Evolutionary conservation across 2,888 invertebrate genomes (phyloP).

Genomic region (Ctena decussata): DNA sequence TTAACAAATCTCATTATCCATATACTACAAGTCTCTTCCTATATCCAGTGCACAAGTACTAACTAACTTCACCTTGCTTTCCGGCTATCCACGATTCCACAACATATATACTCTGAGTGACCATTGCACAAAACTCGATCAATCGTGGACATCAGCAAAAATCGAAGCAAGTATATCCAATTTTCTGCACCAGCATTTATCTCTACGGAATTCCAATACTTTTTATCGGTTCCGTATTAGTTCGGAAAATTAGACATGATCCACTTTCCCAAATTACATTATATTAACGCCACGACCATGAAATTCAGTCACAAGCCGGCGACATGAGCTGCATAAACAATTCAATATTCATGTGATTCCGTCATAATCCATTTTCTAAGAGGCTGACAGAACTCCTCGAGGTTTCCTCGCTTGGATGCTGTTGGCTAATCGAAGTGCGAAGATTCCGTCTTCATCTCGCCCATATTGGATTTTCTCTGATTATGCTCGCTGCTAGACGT

Average conservation of each 20-base stretch:
- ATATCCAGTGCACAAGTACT: background rate
- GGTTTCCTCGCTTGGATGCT: background rate
- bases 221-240: background rate
- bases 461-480: slow-evolving; percentile 4
- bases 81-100: background rate
- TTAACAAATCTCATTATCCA: too few relatives aligned
- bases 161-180: background rate
- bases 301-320: background rate
- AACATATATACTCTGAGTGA: slow-evolving; percentile 3
- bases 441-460: background rate
- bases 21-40: too few relatives aligned
- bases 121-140: background rate
- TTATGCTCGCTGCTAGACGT: background rate
- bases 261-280: background rate
- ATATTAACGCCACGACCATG: background rate
- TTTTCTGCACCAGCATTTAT: background rate
- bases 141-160: background rate
- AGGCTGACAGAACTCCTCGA: background rate
- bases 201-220: background rate
- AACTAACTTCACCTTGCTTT: background rate
- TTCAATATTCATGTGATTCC: slow-evolving; percentile 7
- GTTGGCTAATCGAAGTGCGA: slow-evolving; percentile 10
- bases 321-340: background rate
- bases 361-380: slow-evolving; percentile 1
- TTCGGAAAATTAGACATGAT: background rate